Conservation (phyloP, 2,113 vertebrate species). For the Myxocyprinus asiaticus region DNA sequence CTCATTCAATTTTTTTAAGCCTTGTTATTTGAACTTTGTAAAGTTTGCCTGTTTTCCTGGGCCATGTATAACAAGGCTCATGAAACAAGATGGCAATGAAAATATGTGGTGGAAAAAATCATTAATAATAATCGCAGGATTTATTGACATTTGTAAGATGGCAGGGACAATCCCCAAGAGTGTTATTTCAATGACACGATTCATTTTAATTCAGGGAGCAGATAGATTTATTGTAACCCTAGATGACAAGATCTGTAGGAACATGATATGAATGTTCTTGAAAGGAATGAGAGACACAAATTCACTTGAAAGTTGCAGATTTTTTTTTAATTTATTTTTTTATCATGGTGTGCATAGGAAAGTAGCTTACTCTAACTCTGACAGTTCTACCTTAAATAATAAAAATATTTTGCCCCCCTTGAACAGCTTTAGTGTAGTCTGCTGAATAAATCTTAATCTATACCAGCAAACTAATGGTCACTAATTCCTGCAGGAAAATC, state of each 20-base stretch:
- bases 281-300: background rate
- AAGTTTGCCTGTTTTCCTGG: conserved; percentile 16
- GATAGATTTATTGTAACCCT: conserved; percentile 70
- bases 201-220: conserved; percentile 65
- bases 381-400: too few relatives aligned
- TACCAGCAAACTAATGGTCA: too few relatives aligned
- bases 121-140: conserved; percentile 74
- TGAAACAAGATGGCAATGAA: conserved; percentile 61
- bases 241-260: conserved; percentile 59
- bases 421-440: too few relatives aligned
- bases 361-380: too few relatives aligned
- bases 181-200: conserved; percentile 38
- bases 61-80: conserved; percentile 9
- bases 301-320: too few relatives aligned
- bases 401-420: too few relatives aligned
- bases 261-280: background rate
- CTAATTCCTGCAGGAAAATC: too few relatives aligned
- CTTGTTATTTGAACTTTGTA: conserved; percentile 34
- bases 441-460: too few relatives aligned
- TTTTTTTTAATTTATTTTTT: too few relatives aligned
- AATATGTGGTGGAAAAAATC: conserved; percentile 67
- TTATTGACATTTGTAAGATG: conserved; percentile 69
- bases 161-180: conserved; percentile 61
- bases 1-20: conserved; percentile 10
- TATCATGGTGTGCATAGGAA: too few relatives aligned